Conservation (phyloP, 2,113 vertebrate genomes). For the Clarias macrocephalus region DNA sequence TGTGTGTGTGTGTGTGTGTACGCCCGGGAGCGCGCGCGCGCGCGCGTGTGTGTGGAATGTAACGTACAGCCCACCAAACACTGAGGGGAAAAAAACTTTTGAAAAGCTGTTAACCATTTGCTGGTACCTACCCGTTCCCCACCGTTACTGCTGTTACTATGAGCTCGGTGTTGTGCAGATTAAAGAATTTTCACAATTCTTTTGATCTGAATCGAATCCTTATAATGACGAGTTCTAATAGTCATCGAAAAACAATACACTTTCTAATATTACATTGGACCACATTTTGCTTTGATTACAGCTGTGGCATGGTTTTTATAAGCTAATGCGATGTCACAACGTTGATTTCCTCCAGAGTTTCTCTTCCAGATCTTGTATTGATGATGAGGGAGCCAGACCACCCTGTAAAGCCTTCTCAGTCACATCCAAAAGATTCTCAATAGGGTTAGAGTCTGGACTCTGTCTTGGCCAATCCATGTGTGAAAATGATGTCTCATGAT, state of each 20-base stretch:
- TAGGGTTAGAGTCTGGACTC: too few species aligned
- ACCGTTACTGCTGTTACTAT: neutral
- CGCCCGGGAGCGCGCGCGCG: constrained; percentile 24
- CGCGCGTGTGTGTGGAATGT: constrained; percentile 11
- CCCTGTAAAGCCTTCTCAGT: too few species aligned
- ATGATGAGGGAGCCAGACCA: too few species aligned
- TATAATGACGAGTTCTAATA: neutral
- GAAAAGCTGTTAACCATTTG: constrained; percentile 41
- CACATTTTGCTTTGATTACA: too few species aligned
- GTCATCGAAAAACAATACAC: neutral
- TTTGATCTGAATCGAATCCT: neutral
- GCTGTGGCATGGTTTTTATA: too few species aligned
- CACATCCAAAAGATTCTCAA: too few species aligned
- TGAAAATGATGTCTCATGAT: too few species aligned
- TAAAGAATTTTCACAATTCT: neutral
- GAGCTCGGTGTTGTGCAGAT: neutral
- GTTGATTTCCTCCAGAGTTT: too few species aligned
- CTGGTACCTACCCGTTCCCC: neutral
- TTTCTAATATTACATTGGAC: too few species aligned
- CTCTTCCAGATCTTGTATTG: too few species aligned
- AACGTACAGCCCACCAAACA: constrained; percentile 35
- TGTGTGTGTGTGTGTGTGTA: constrained; percentile 38
- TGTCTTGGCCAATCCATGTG: too few species aligned
- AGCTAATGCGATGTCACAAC: too few species aligned
- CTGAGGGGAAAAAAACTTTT: constrained; percentile 48